Conservation (phyloP, 2,113 vertebrate species). For the Halichoerus grypus region DNA sequence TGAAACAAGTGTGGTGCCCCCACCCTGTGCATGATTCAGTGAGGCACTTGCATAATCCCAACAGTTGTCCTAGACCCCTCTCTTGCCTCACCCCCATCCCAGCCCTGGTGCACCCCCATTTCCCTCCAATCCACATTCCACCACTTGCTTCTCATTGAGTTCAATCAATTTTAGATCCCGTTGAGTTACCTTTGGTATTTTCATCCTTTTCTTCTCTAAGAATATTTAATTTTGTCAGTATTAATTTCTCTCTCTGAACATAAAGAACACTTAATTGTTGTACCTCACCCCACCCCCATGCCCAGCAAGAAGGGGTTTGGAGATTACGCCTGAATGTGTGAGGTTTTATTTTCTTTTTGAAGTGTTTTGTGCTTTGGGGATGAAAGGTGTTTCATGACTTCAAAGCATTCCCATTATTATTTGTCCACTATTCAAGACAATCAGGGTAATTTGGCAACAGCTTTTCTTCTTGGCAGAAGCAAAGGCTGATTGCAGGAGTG, state of each 20-base stretch:
- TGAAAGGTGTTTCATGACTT: constrained; percentile 68
- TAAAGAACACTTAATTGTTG: background rate
- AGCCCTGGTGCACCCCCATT: accelerated
- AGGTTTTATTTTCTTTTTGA: constrained; percentile 53
- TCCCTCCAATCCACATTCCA: background rate
- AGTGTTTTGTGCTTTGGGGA: constrained; percentile 57
- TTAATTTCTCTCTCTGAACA: constrained; percentile 19
- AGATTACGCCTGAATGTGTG: background rate
- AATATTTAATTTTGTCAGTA: constrained; percentile 23
- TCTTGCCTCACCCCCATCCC: background rate
- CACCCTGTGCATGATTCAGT: accelerated
- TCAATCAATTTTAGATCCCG: background rate
- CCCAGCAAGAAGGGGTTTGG: background rate
- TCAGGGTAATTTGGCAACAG: constrained; percentile 46
- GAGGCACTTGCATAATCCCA: background rate
- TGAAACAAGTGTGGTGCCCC: accelerated
- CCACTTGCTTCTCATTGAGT: background rate
- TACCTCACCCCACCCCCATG: background rate
- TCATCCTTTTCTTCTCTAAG: background rate
- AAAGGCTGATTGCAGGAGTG: constrained; percentile 25
- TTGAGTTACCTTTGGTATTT: background rate
- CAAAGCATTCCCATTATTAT: constrained; percentile 70
- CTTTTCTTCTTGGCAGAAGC: constrained; percentile 66
- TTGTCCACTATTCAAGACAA: constrained; percentile 15
- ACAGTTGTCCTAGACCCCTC: too few relatives aligned